A percentile compares a stretch with the other conserved stretches of the same genome.
Evolutionary conservation across 2,888 invertebrate species (phyloP).

Genomic region (Drosophila tripunctata): DNA sequence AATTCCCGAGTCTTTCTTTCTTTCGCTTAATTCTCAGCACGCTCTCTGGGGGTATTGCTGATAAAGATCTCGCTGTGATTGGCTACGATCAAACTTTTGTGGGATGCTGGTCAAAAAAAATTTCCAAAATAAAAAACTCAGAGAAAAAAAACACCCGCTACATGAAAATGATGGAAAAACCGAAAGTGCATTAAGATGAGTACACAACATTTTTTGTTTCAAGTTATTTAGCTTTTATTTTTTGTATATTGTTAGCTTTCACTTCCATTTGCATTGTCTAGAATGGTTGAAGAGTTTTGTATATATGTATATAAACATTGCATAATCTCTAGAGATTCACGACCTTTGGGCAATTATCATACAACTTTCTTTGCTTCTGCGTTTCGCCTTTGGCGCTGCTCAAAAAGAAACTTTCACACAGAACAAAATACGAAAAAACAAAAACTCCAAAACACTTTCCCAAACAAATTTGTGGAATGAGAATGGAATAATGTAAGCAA

Average conservation of each 20-base stretch:
- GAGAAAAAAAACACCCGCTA: constrained; percentile 62
- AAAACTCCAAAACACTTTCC: constrained; percentile 51
- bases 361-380: constrained; percentile 61
- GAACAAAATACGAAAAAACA: constrained; percentile 38
- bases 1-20: constrained; percentile 12
- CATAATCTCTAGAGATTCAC: constrained; percentile 64
- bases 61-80: constrained; percentile 61
- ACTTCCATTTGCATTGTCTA: constrained; percentile 63
- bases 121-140: no score
- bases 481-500: constrained; percentile 19
- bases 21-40: constrained; percentile 48
- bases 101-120: constrained; percentile 35
- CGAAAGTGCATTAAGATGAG: constrained; percentile 70
- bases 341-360: constrained; percentile 59
- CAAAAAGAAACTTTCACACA: constrained; percentile 53
- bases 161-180: constrained; percentile 44
- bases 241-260: constrained; percentile 49
- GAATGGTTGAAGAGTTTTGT: constrained; percentile 40
- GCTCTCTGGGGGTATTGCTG: constrained; percentile 32
- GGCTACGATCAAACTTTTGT: constrained; percentile 34
- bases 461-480: constrained; percentile 18
- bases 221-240: background rate
- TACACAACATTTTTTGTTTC: constrained; percentile 31
- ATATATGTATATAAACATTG: constrained; percentile 44
- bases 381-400: constrained; percentile 6